These are phyloP conservation scores for Xenotilapia longispinis DNA, from an alignment of 2,113 vertebrate genomes.

Conservation along the genomic window DNA sequence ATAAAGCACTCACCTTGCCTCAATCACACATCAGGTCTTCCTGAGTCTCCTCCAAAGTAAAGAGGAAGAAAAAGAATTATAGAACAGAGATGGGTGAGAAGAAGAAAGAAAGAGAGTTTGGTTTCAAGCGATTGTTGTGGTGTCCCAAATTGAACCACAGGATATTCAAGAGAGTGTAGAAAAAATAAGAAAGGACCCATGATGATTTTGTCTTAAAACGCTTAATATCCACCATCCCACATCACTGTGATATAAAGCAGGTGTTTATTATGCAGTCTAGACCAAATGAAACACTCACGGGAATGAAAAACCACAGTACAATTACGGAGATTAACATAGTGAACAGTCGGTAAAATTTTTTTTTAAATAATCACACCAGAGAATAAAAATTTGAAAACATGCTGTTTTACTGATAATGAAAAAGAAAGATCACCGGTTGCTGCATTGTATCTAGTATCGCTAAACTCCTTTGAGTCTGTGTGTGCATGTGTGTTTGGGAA, in stretches of 20 bases:
- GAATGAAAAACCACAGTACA: neutral
- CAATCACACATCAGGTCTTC: neutral
- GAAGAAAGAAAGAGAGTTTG: neutral
- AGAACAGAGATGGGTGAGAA: neutral
- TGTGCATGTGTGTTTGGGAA: neutral
- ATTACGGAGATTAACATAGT: neutral
- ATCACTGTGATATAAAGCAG: neutral
- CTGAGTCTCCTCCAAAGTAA: neutral
- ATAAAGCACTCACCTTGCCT: neutral
- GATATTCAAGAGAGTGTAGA: neutral
- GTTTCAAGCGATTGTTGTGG: neutral
- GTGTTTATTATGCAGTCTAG: neutral
- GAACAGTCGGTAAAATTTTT: accelerated
- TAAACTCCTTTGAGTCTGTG: neutral
- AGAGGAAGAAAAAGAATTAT: neutral
- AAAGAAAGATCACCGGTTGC: neutral
- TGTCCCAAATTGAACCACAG: neutral
- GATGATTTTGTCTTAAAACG: neutral
- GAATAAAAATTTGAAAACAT: neutral
- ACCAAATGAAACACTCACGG: neutral
- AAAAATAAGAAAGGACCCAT: neutral
- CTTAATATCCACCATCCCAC: neutral
- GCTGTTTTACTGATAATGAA: neutral
- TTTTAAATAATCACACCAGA: neutral
- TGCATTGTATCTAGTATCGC: neutral